Evolutionary conservation across 2,888 invertebrate species (phyloP).

Genomic region (Chirona hameri): DNA sequence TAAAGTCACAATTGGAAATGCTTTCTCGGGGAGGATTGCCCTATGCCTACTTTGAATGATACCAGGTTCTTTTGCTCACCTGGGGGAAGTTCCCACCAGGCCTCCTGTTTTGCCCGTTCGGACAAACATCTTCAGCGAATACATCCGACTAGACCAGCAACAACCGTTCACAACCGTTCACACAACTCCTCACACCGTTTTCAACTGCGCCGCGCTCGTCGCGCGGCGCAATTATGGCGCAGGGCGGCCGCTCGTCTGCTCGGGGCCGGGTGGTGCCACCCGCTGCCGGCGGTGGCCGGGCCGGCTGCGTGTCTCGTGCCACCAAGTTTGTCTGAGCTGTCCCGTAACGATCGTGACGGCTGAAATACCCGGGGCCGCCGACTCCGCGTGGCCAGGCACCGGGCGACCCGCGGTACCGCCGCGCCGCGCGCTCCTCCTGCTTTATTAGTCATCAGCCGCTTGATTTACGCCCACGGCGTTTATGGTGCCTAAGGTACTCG

Average conservation of each 20-base stretch:
- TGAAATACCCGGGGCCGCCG: neutral
- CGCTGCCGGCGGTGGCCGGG: neutral
- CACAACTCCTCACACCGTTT: neutral
- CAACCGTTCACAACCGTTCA: too few species aligned
- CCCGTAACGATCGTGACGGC: neutral
- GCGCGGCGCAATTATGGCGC: neutral
- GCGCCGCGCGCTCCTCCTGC: neutral
- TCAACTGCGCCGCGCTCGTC: neutral
- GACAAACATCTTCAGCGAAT: too few species aligned
- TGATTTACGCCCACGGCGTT: neutral
- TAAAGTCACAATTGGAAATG: too few species aligned
- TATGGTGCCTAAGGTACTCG: neutral
- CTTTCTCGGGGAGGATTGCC: too few species aligned
- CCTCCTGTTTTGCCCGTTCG: too few species aligned
- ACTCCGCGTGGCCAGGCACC: neutral
- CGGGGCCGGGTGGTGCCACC: neutral
- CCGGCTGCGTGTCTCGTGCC: neutral
- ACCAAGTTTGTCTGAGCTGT: neutral
- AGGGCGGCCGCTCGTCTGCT: neutral
- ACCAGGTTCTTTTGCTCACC: too few species aligned
- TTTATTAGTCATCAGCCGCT: conserved; percentile 1
- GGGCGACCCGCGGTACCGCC: neutral
- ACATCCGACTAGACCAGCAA: too few species aligned
- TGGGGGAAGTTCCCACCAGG: too few species aligned
- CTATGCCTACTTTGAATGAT: too few species aligned